These are phyloP conservation scores for Drosophila differens DNA, from an alignment of 2,888 invertebrate species.

Conservation along the genomic window DNA sequence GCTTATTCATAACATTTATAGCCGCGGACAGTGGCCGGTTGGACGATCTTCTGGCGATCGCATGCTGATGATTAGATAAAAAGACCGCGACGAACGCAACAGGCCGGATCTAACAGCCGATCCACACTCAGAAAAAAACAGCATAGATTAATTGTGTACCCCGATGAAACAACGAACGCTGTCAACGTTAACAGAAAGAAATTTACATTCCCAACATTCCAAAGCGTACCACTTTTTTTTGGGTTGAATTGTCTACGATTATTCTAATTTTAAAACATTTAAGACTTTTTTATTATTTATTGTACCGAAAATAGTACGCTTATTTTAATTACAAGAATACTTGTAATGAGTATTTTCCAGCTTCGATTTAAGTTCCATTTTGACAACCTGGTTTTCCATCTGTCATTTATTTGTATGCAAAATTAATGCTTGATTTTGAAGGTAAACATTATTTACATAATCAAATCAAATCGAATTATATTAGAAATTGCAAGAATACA, in stretches of 20 bases:
- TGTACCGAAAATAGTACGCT: background rate
- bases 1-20: conserved; percentile 75
- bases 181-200: background rate
- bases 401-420: background rate
- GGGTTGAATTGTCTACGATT: background rate
- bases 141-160: background rate
- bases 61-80: conserved; percentile 75
- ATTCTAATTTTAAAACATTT: background rate
- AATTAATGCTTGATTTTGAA: background rate
- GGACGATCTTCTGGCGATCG: conserved; percentile 31
- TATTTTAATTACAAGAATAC: background rate
- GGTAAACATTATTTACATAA: background rate
- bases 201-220: background rate
- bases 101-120: conserved; percentile 29
- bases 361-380: background rate
- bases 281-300: background rate
- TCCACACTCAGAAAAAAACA: conserved; percentile 1
- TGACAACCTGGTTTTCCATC: background rate
- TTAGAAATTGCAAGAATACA: background rate
- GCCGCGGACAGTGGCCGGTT: conserved; percentile 19
- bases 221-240: background rate
- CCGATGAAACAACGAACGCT: background rate
- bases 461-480: background rate
- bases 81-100: conserved; percentile 75
- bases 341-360: background rate